Evolutionary conservation across 2,113 vertebrate species (phyloP), one percentile per base, ranked within the genome.

Genomic region (Microcebus griseorufus): DNA sequence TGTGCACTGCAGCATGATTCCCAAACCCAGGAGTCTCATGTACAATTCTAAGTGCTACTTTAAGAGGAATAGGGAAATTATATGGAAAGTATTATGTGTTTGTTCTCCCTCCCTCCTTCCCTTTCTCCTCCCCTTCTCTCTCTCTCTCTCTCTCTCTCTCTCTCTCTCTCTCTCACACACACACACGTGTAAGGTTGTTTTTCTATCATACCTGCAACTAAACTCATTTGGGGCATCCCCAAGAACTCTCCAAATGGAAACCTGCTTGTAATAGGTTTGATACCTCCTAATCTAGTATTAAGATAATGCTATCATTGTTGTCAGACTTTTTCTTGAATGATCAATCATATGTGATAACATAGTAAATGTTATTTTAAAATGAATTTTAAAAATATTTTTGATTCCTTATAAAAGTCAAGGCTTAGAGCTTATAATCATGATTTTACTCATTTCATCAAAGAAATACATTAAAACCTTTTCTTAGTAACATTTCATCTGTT

Each of bases 301-400:
- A 65, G 70, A 79, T 83, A 62, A 87, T 93, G 48, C 51, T 84
- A 78, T 32, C 27, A 42, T 67, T 90, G 29, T 87, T 92, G 53
- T 96, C n/a, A 95, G 11, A 89, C 18, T 42, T 95, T 94, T 96
- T 82, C 37, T 65, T 84, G 34, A 96, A 82, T 75, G 73, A 67
- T 92, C 25, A 88, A 4, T 88, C 76, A 16, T 96, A 80, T 76
- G 14, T 70, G 29, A 69, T 87, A 89, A 86, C 86, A 75, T 67
- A 96, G 72, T 82, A 93, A 80, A 65, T 89, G 9, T 82, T 94
- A 48, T 97, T 65, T 76, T 97, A 48, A 95, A 94, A 70, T 90
- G 18, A 58, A 42, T 78, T 94, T 96, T 95, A 53, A 37, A 82
- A 92, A 39, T 88, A 32, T 91, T 73, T 85, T 67, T 86, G 64